phyloP scores from a whole-genome alignment of 2,888 invertebrate species.

The Tiliacea aurago region DNA sequence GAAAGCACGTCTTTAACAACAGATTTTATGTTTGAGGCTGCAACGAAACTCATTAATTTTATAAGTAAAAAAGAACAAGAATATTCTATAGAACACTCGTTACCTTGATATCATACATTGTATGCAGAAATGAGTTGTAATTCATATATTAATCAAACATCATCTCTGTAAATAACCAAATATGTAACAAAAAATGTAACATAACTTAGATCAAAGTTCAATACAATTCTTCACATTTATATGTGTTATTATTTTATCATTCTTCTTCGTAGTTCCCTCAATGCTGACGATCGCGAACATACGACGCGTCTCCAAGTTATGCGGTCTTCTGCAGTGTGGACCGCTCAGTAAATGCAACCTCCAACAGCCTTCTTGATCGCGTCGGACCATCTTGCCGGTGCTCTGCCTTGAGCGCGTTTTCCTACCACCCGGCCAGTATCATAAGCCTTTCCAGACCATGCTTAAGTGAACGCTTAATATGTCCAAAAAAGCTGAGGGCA shows the following conservation, averaged over 20 bases:
- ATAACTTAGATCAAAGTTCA: slow-evolving; percentile 23
- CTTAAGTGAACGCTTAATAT: no score
- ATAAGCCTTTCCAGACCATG: no score
- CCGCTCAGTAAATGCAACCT: no score
- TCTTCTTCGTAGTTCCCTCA: no score
- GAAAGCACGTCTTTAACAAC: slow-evolving; percentile 16
- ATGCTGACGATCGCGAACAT: no score
- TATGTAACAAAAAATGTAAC: not conserved
- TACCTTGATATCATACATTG: not conserved
- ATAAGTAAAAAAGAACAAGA: slow-evolving; percentile 78
- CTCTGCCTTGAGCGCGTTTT: no score
- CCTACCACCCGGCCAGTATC: no score
- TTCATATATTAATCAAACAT: slow-evolving; percentile 7
- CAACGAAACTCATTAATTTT: slow-evolving; percentile 76
- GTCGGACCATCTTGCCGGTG: no score
- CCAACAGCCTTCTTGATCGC: no score
- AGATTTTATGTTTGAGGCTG: slow-evolving; percentile 69
- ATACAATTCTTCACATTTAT: slow-evolving; percentile 8
- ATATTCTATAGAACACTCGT: slow-evolving; percentile 54
- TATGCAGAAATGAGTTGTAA: not conserved
- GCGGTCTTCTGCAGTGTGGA: no score
- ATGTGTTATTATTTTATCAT: slow-evolving; percentile 6
- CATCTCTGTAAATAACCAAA: slow-evolving; percentile 24
- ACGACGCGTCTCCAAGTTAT: no score
- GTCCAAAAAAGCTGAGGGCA: no score